Conservation (phyloP, 2,888 invertebrate genomes). For the Frankliniella fusca region DNA sequence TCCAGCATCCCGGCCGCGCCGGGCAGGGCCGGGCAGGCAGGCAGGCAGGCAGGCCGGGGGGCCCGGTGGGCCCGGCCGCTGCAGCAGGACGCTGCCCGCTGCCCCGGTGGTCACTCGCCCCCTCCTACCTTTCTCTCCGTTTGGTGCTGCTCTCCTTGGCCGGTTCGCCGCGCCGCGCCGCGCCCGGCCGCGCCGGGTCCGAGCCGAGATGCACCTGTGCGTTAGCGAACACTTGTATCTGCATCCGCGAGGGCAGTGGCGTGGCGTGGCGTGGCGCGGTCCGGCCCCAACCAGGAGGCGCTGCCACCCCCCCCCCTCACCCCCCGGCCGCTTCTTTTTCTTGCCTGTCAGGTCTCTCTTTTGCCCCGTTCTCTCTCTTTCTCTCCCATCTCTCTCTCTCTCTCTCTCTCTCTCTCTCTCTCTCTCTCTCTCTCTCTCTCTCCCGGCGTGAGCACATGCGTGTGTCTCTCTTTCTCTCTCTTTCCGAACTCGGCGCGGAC, state of each 20-base stretch:
- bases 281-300: no score
- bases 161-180: neutral
- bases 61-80: neutral
- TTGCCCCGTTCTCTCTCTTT: no score
- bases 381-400: neutral
- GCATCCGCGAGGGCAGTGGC: neutral
- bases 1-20: neutral
- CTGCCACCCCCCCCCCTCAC: neutral
- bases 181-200: neutral
- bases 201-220: constrained; percentile 5
- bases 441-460: no score
- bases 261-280: no score
- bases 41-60: neutral
- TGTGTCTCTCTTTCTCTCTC: neutral
- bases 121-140: constrained; percentile 5
- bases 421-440: no score
- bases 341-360: no score
- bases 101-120: neutral
- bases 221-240: constrained; percentile 22
- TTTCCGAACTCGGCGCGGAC: neutral
- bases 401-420: neutral
- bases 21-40: neutral
- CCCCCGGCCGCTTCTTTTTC: neutral
- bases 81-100: neutral
- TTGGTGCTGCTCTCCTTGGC: neutral